phyloP scores from a whole-genome alignment of 2,113 vertebrate genomes.

The Riparia riparia region DNA sequence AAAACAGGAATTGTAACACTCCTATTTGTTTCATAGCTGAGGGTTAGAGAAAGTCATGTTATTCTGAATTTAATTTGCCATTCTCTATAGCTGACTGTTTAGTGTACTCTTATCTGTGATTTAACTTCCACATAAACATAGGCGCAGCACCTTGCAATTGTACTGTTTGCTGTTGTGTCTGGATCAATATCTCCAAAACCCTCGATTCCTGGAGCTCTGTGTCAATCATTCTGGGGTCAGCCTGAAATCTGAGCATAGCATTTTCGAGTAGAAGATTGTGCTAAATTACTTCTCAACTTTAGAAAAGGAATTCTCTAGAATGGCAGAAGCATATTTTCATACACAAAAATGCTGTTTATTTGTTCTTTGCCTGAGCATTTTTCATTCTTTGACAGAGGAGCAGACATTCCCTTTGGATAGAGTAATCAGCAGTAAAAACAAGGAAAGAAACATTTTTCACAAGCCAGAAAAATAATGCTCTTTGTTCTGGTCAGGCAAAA shows the following conservation, averaged over 20 bases:
- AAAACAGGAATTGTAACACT: neutral
- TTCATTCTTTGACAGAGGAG: neutral
- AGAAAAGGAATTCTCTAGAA: neutral
- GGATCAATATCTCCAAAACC: neutral
- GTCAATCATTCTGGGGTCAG: neutral
- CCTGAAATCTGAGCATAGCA: neutral
- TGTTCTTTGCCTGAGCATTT: neutral
- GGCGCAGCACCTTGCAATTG: neutral
- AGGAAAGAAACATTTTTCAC: conserved; percentile 1
- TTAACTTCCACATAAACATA: neutral
- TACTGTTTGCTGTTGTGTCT: neutral
- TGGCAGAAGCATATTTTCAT: neutral
- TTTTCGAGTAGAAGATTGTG: neutral
- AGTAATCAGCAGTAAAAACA: conserved; percentile 26
- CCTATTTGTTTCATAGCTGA: neutral
- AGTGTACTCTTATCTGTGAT: neutral
- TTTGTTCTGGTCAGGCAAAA: conserved; percentile 20
- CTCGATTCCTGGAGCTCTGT: neutral
- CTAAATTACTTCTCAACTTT: neutral
- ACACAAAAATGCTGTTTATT: neutral
- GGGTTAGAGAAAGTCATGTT: neutral
- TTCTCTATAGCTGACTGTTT: neutral
- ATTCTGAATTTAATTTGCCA: neutral
- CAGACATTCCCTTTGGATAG: conserved; percentile 48
- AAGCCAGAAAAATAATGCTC: neutral